Percentiles rank a stretch among this genome's conserved stretches.
These are phyloP conservation scores for Corythaeola cristata DNA, from an alignment of 2,113 vertebrate species.

Conservation along the genomic window DNA sequence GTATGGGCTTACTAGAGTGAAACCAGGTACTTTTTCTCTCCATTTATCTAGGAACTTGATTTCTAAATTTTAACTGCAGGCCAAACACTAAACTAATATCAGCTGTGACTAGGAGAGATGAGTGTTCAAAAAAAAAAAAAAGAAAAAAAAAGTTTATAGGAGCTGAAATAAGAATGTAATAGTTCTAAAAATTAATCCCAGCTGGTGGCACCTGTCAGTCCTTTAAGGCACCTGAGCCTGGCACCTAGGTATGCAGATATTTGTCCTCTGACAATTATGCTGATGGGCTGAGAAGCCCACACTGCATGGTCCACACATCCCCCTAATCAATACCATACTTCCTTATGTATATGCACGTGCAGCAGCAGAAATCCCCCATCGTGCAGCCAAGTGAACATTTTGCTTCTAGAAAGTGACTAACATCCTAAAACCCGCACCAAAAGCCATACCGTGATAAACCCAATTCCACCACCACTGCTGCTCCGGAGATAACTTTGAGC, in stretches of 20 bases:
- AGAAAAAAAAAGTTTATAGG: background rate
- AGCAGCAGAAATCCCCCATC: background rate
- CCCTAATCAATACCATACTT: background rate
- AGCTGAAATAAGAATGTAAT: background rate
- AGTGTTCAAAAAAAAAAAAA: background rate
- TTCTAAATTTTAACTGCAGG: background rate
- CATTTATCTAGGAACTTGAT: background rate
- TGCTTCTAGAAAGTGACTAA: background rate
- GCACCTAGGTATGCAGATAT: background rate
- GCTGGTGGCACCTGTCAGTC: background rate
- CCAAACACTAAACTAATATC: background rate
- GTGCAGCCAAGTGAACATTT: background rate
- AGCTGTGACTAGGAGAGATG: background rate
- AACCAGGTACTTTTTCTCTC: background rate
- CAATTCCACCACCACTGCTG: constrained; percentile 84
- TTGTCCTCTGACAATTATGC: background rate
- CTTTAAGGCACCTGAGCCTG: background rate
- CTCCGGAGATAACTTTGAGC: constrained; percentile 85
- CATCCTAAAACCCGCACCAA: background rate
- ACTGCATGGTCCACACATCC: background rate
- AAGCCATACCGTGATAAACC: constrained; percentile 80
- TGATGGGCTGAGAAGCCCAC: background rate
- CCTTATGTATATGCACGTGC: background rate
- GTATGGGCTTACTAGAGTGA: background rate
- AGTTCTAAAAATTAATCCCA: background rate